Base-by-base conservation (phyloP, 2,888 invertebrate species). In the Lordiphosa andalusiaca region DNA sequence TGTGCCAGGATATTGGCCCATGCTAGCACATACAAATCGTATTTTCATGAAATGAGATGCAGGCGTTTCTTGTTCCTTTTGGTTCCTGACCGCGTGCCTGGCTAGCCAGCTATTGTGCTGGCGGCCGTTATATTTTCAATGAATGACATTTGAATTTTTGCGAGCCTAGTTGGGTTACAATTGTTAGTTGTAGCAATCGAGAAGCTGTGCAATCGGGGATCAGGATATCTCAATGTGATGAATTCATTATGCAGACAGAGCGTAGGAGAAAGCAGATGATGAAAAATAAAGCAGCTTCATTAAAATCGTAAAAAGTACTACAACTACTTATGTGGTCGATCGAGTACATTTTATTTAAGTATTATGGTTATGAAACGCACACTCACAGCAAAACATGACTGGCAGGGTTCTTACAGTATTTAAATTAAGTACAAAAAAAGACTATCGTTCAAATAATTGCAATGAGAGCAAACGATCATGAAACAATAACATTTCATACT, bases 1-100 rank as follows among this genome's bases (percentile, higher is more conserved):
- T 77, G 84, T 83, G 81, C 80, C 76, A 76, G 84, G 77, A 77
- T 77, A 83, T 77, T 77, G 71, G 42, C 25, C 71, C 73, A 68
- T 64, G 77, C 68, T 67, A 57, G 54, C 58, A 46, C 58, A 76
- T 70, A 58, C 38, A 73, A 76, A 67, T 46, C 57, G 56, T 65
- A 67, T 73, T 66, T 58, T 59, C 55, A 41, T 52, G 60, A 77
- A 83, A 80, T 83, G 73, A 83, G 81, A 80, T 68, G 81, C 77
- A 83, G 84, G 77, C 81, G 82, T 71, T 65, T 52, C 61, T 57
- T 57, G 41, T 66, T 33, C 50, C 44, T 37, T 51, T 30, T 38
- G 30, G 36, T 23, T 49, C 30, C 64, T 67, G 61, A 70, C 80
- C 64, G 69, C 73, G 74, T 76, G 76, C 83, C 54, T 64, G 78